Conservation (phyloP, 1,140 invertebrate species). For the Steinernema feltiae region DNA sequence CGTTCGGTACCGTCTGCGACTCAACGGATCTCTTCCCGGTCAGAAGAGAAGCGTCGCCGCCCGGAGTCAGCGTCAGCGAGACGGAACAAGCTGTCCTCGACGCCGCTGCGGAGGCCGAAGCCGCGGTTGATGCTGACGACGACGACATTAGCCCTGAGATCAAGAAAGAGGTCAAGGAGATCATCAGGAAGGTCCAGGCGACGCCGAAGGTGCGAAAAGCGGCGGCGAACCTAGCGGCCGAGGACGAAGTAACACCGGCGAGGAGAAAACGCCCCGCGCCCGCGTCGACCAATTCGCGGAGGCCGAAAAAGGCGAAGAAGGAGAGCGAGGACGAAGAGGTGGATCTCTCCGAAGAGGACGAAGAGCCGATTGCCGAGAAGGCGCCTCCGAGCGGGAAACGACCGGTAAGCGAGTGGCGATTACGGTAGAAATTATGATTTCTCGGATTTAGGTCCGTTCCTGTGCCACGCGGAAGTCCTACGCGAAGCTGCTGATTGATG, state of each 20-base stretch:
- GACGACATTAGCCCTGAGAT: neutral
- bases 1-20: neutral
- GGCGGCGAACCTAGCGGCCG: neutral
- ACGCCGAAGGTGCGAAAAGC: neutral
- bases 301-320: neutral
- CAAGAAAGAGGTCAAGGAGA: neutral
- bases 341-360: neutral
- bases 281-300: neutral
- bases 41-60: neutral
- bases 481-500: neutral
- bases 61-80: neutral
- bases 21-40: conserved; percentile 3
- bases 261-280: neutral
- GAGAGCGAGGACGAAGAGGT: neutral
- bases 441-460: neutral
- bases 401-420: neutral
- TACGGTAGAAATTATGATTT: neutral
- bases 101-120: neutral
- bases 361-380: neutral
- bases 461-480: neutral
- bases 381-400: neutral
- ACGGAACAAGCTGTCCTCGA: neutral
- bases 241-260: neutral
- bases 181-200: neutral
- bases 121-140: neutral